Evolutionary conservation across 2,113 vertebrate species (phyloP).

Genomic region (Pelmatolapia mariae): DNA sequence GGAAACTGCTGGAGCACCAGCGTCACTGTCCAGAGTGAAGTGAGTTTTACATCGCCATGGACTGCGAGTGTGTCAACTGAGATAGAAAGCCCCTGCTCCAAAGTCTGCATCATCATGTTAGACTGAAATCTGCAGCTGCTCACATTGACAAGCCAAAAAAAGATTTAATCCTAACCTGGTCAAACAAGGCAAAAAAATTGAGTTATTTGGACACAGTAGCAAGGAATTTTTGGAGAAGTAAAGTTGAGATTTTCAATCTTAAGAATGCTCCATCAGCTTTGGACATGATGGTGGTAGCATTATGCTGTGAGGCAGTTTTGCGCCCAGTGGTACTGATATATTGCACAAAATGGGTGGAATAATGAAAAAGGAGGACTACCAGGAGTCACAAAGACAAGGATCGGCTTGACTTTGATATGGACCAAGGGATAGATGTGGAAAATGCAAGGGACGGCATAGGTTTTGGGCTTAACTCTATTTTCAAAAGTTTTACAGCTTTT

Average conservation of each 20-base stretch:
- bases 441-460: fast-evolving
- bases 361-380: neutral
- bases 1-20: neutral
- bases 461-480: neutral
- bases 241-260: neutral
- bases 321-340: neutral
- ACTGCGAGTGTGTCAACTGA: neutral
- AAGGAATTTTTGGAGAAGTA: neutral
- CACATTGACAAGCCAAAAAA: neutral
- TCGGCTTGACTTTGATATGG: fast-evolving
- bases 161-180: neutral
- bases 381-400: neutral
- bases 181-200: neutral
- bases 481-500: neutral
- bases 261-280: neutral
- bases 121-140: neutral
- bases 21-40: neutral
- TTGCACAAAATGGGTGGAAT: neutral
- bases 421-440: neutral
- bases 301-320: neutral
- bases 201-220: neutral
- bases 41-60: neutral
- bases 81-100: neutral
- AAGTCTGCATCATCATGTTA: neutral
- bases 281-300: neutral